Base-by-base conservation (phyloP, 2,797 vertebrate genomes). In the Siniperca scherzeri region DNA sequence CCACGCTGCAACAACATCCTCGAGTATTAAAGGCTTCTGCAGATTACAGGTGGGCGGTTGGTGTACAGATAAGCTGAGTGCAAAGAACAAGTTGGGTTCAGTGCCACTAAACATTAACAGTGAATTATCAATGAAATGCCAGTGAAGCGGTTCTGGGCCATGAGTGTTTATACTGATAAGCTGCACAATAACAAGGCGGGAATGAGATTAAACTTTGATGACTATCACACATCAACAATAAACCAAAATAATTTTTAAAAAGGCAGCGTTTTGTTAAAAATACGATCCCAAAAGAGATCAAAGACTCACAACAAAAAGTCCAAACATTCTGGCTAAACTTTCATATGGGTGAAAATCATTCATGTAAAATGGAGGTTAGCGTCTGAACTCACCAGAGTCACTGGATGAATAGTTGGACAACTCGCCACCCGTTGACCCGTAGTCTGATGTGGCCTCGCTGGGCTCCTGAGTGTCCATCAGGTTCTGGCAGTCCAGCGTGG, bases 351-450 rank as follows among this genome's bases (percentile, higher is more conserved):
- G 1, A 56, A 82, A n/a, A 53, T 9, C 1, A 3, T 9, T 0
- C 52, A 14, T 2, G 4, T 14, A 13, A 59, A 22, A 22, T 2
- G 2, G 64, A 2, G 12, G 1, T 33, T 19, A 19, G 22, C 17
- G 10, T 25, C 2, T 30, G 10, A 55, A 85, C 95, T 95, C 88
- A 97, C 96, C 96, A n/a, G 96, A 97, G 79, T 97, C 96, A 7
- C 95, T 96, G 16, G 93, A 92, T 0, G 94, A 95, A 6, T 91
- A 95, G 0, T 77, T 81, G 3, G 94, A 96, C 16, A 94, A 82
- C 64, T 96, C 95, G 1, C 95, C 94, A 0, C 94, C 94, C 0
- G 94, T 91, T 0, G 96, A 96, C 0, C 96, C 94, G 3, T 95
- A 95, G 74, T 96, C 96, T 0, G 96, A 96, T 0, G 93, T 94